phyloP scores from a whole-genome alignment of 1,140 invertebrate species.

The Rhizoglyphus robini region DNA sequence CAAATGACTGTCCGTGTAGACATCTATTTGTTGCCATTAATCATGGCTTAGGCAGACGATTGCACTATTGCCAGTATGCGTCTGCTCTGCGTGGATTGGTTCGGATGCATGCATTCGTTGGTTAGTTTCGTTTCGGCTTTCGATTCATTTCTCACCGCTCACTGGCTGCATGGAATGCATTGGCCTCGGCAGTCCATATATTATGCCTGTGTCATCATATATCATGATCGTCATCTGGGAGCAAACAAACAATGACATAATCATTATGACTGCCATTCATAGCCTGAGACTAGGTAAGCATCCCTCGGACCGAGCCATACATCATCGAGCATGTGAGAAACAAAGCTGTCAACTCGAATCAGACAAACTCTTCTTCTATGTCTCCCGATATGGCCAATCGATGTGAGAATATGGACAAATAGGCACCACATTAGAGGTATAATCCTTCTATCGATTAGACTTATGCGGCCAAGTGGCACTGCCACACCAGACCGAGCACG shows the following conservation, averaged over 20 bases:
- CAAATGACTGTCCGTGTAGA: neutral
- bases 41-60: neutral
- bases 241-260: slow-evolving; percentile 15
- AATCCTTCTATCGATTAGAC: neutral
- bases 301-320: neutral
- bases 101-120: too few species aligned
- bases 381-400: neutral
- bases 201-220: slow-evolving; percentile 10
- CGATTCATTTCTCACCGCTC: too few species aligned
- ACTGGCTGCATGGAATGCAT: too few species aligned
- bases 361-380: slow-evolving; percentile 7
- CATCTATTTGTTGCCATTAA: slow-evolving; percentile 5
- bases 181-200: slow-evolving; percentile 13
- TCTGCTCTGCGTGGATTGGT: neutral
- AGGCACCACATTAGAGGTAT: neutral
- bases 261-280: slow-evolving; percentile 12
- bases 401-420: slow-evolving; percentile 1
- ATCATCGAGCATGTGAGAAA: slow-evolving; percentile 5
- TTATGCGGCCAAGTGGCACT: too few species aligned
- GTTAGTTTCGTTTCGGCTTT: too few species aligned
- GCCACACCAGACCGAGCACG: too few species aligned
- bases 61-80: neutral
- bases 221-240: slow-evolving; percentile 4
- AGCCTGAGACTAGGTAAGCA: neutral
- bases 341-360: slow-evolving; percentile 12